Evolutionary conservation across 2,888 invertebrate genomes (phyloP), one percentile per base, ranked within the genome.

Genomic region (Biston betularia): DNA sequence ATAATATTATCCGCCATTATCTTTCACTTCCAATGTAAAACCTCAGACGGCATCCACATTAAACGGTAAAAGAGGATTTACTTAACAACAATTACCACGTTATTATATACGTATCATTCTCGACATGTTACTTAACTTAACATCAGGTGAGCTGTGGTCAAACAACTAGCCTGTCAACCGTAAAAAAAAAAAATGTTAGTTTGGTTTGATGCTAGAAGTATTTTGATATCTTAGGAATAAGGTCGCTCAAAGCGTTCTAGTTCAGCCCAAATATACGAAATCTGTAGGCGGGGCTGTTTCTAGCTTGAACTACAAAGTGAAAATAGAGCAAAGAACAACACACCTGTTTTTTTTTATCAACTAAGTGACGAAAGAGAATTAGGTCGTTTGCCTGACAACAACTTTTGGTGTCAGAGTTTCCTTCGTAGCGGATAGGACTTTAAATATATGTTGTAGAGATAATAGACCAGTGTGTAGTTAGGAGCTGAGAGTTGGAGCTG

Each of bases 211-310:
- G 44, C 10, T 35, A 44, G n/a, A 49, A 56, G 14, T 61, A 59
- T 48, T 55, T 50, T 44, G 35, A 50, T 69, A 52, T 59, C 14
- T 55, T 40, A 40, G 62, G 59, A 74, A 67, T 69, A 70, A 67
- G 72, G 69, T 64, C 71, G 53, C 35, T 44, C 42, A 59, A 69
- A 54, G 54, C 63, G 70, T 59, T 71, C 68, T 64, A 74, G 65
- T 72, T 72, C 62, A 70, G 61, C 57, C 55, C 64, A 73, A 74
- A 71, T 71, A 72, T 65, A 44, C 52, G 54, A 50, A 48, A 14
- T 14, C 64, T 68, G 74, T 74, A 66, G 74, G 74, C 64, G 72
- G 74, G 44, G 57, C 70, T 54, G 65, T 52, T 74, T 70, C 65
- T 65, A 61, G 71, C 68, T 64, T 71, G 70, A 63, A 69, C 70